Conservation (phyloP, 2,888 invertebrate genomes). For the Lasius platythorax region DNA sequence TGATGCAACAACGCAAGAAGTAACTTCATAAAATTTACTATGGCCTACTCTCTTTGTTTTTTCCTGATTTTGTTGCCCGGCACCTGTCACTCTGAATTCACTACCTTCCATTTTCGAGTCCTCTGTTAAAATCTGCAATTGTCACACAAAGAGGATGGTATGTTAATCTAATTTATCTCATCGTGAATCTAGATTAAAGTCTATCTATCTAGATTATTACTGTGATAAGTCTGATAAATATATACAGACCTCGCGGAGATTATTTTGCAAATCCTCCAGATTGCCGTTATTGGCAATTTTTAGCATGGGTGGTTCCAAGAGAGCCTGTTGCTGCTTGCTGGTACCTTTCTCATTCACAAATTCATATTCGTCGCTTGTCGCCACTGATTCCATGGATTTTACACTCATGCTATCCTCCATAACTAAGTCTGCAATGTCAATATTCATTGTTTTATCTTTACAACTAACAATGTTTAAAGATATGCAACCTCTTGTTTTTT, state of each 20-base stretch:
- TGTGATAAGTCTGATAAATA: neutral
- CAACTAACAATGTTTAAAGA: neutral
- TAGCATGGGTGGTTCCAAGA: conserved; percentile 87
- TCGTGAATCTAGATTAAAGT: conserved; percentile 1
- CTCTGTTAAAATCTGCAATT: conserved; percentile 81
- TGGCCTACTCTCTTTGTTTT: conserved; percentile 86
- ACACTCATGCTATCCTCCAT: conserved; percentile 90
- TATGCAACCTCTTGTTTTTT: neutral
- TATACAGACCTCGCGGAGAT: conserved; percentile 87
- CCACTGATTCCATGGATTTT: conserved; percentile 90
- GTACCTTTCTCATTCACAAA: conserved; percentile 88
- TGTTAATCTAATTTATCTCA: conserved; percentile 9
- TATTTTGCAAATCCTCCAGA: conserved; percentile 89
- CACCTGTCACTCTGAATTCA: conserved; percentile 79
- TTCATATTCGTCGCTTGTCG: conserved; percentile 91
- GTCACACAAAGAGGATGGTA: neutral
- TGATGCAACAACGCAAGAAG: conserved; percentile 82
- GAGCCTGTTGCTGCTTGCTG: conserved; percentile 81
- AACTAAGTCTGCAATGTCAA: conserved; percentile 82
- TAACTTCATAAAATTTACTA: conserved; percentile 87
- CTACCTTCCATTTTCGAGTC: conserved; percentile 83
- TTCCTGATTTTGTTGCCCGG: conserved; percentile 71
- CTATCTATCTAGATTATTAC: neutral
- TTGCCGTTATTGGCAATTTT: conserved; percentile 90
- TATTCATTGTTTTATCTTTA: conserved; percentile 3